These are phyloP conservation scores for Sebastes nivosus DNA, from an alignment of 2,797 vertebrate genomes.

Conservation along the genomic window DNA sequence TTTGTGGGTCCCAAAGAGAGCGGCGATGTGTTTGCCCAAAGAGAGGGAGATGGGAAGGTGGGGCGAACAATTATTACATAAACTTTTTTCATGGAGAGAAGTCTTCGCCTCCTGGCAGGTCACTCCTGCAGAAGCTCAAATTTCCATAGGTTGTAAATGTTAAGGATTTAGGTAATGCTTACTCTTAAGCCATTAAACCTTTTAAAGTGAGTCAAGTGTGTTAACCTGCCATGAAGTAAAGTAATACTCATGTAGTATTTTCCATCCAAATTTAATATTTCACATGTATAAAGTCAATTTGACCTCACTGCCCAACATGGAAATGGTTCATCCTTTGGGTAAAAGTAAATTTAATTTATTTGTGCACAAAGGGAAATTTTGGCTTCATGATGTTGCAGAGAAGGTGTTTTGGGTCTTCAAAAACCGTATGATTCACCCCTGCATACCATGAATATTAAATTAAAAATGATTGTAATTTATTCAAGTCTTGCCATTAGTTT, in stretches of 20 bases:
- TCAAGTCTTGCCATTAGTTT: too few species aligned
- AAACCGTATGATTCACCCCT: not conserved
- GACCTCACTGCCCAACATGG: not conserved
- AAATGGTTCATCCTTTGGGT: not conserved
- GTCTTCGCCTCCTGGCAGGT: constrained; percentile 29
- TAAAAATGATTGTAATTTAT: not conserved
- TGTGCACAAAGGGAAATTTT: not conserved
- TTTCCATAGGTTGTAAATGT: constrained; percentile 39
- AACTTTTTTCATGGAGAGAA: constrained; percentile 9
- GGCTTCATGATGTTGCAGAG: not conserved
- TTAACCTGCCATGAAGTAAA: not conserved
- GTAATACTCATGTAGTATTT: too few species aligned
- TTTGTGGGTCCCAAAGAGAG: constrained; percentile 46
- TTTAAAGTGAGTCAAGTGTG: constrained; percentile 1
- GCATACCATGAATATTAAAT: not conserved
- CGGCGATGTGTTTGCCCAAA: constrained; percentile 18
- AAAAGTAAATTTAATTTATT: not conserved
- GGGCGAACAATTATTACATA: not conserved
- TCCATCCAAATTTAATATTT: not conserved
- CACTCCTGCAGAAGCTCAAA: constrained; percentile 14
- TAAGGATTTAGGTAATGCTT: constrained; percentile 31
- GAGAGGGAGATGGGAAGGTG: not conserved
- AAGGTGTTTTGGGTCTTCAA: not conserved
- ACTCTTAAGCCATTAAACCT: constrained; percentile 20
- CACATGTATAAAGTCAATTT: too few species aligned